phyloP scores from a whole-genome alignment of 2,888 invertebrate species.

The Oegoconia quadripuncta region DNA sequence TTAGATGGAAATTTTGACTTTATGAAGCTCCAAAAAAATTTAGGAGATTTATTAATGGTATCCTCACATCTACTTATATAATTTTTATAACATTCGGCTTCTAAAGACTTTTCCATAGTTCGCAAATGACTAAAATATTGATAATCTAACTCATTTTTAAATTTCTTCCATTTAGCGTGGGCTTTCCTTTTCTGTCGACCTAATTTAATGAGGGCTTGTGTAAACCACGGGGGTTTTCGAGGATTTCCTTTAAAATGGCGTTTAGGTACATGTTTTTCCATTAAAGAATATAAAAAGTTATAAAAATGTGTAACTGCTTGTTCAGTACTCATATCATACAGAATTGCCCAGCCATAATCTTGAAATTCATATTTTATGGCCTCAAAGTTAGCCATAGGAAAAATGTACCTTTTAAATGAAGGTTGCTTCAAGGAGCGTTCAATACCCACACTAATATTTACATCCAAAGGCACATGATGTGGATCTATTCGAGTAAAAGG shows the following conservation, averaged over 20 bases:
- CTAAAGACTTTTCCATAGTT: slow-evolving; percentile 5
- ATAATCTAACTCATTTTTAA: slow-evolving; percentile 9
- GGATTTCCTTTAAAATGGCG: slow-evolving; percentile 1
- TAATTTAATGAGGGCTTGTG: slow-evolving; percentile 8
- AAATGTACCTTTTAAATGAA: too few species aligned
- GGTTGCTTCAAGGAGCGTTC: too few species aligned
- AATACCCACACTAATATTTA: too few species aligned
- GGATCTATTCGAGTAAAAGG: slow-evolving; percentile 3
- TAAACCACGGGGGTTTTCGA: slow-evolving; percentile 8
- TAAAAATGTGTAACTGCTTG: slow-evolving; percentile 8
- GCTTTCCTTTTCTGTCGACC: slow-evolving; percentile 10
- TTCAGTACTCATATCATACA: slow-evolving; percentile 1
- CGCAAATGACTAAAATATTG: slow-evolving; percentile 4
- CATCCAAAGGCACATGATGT: slow-evolving; percentile 3
- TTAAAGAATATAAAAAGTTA: background rate
- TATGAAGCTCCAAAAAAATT: slow-evolving; percentile 8
- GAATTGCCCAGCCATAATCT: slow-evolving; percentile 3
- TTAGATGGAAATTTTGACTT: background rate
- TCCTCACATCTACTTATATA: slow-evolving; percentile 4
- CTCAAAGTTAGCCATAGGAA: slow-evolving; percentile 9
- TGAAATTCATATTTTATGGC: slow-evolving; percentile 5
- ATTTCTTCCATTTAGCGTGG: slow-evolving; percentile 13
- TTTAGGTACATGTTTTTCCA: slow-evolving; percentile 7
- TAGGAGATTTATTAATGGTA: slow-evolving; percentile 8
- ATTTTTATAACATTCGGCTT: slow-evolving; percentile 6